Evolutionary conservation across 1,140 invertebrate genomes (phyloP).

Genomic region (Amphibalanus amphitrite): DNA sequence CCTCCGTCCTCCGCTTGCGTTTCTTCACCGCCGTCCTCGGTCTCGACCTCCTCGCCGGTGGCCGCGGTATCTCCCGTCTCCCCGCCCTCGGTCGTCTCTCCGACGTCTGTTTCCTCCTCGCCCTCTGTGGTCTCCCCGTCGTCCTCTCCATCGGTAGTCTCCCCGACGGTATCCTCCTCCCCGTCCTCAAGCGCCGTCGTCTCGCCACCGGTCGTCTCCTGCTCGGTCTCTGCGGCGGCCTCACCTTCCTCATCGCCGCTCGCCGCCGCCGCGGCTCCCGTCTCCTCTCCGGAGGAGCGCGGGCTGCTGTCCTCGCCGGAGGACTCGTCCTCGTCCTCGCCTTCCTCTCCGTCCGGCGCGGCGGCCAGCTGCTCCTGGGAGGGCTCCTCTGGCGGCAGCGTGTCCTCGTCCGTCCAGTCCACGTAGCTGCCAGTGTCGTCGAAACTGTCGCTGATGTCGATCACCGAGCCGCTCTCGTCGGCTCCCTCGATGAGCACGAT

Average conservation of each 20-base stretch:
- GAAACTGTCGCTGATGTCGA: not conserved
- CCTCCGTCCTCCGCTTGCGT: not conserved
- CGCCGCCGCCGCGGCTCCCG: no score
- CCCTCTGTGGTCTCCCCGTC: no score
- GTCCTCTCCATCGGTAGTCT: not conserved
- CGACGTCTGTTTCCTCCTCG: not conserved
- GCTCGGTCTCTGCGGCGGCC: not conserved
- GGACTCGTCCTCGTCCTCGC: not conserved
- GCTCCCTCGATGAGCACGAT: not conserved
- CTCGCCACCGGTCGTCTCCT: not conserved
- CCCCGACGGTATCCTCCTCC: not conserved
- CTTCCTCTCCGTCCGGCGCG: not conserved
- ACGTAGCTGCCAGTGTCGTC: not conserved
- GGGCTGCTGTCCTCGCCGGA: no score
- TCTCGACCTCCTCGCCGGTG: no score
- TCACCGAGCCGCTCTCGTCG: not conserved
- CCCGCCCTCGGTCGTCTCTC: no score
- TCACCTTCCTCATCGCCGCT: not conserved
- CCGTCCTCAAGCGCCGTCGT: not conserved
- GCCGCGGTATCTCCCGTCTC: not conserved
- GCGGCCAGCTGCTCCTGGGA: not conserved
- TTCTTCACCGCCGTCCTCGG: not conserved
- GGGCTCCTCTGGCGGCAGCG: not conserved
- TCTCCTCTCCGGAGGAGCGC: no score
- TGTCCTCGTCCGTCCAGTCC: conserved; percentile 2